Percentiles rank a stretch among this genome's conserved stretches.
These are phyloP conservation scores for Dendrolimus pini DNA, from an alignment of 2,888 invertebrate species.

Conservation along the genomic window DNA sequence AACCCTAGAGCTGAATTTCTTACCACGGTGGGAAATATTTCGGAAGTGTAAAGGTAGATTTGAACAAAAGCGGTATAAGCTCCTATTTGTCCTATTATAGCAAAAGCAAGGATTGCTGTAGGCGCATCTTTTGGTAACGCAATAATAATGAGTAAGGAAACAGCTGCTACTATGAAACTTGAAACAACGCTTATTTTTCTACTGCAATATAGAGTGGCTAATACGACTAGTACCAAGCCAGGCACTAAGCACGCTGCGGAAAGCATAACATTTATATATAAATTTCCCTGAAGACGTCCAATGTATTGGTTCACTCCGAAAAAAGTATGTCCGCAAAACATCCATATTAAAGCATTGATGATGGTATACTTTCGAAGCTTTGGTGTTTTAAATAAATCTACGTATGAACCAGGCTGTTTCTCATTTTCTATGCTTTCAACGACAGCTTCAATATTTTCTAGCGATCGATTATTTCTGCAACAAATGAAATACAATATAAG, in stretches of 20 bases:
- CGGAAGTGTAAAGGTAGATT: constrained; percentile 84
- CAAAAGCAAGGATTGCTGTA: constrained; percentile 79
- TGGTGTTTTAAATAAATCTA: constrained; percentile 81
- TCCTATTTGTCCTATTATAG: constrained; percentile 85
- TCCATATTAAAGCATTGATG: constrained; percentile 83
- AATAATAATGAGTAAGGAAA: constrained; percentile 49
- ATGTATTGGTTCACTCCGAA: constrained; percentile 90
- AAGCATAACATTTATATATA: constrained; percentile 87
- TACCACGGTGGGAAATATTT: constrained; percentile 87
- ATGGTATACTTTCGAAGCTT: constrained; percentile 81
- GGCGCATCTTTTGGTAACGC: constrained; percentile 39
- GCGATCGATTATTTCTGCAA: constrained; percentile 60
- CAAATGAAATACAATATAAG: neutral
- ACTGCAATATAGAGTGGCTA: constrained; percentile 43
- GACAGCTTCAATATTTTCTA: constrained; percentile 38
- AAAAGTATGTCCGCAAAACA: constrained; percentile 87
- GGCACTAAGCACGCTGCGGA: constrained; percentile 69
- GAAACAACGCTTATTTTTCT: constrained; percentile 44
- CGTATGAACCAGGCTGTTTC: constrained; percentile 26
- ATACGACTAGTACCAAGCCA: constrained; percentile 40
- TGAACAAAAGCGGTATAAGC: constrained; percentile 81
- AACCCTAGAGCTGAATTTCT: constrained; percentile 88
- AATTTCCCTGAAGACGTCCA: constrained; percentile 83
- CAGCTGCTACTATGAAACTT: constrained; percentile 42
- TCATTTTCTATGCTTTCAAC: constrained; percentile 51